Evolutionary conservation across 2,113 vertebrate species (phyloP).

Genomic region (Hemichromis elongatus): DNA sequence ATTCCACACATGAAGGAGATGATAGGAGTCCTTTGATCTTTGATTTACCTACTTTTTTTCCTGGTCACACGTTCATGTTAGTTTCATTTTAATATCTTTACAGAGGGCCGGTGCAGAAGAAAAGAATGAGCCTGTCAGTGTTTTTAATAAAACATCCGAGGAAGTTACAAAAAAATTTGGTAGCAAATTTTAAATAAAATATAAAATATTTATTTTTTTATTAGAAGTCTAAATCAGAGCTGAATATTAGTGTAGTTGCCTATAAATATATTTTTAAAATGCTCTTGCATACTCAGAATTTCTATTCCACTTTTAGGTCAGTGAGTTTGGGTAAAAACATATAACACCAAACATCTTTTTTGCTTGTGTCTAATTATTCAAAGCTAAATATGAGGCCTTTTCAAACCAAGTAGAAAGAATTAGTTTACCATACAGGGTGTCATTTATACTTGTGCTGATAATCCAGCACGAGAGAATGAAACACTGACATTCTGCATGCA

Average conservation of each 20-base stretch:
- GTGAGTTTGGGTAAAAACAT: not conserved
- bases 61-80: not conserved
- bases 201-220: not conserved
- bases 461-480: not conserved
- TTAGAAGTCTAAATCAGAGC: not conserved
- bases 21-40: not conserved
- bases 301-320: not conserved
- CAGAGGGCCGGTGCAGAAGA: not conserved
- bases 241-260: not conserved
- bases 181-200: too few species aligned
- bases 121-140: not conserved
- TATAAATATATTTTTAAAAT: not conserved
- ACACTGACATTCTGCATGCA: not conserved
- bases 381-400: not conserved
- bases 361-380: not conserved
- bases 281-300: not conserved
- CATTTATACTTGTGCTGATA: not conserved
- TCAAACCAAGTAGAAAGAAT: not conserved
- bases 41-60: not conserved
- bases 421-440: not conserved
- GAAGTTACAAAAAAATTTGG: too few species aligned
- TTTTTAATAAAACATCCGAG: not conserved
- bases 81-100: not conserved
- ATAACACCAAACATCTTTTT: not conserved
- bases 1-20: fast-evolving